Conservation (phyloP, 2,888 invertebrate species). For the Polydrusus pterygomalis region DNA sequence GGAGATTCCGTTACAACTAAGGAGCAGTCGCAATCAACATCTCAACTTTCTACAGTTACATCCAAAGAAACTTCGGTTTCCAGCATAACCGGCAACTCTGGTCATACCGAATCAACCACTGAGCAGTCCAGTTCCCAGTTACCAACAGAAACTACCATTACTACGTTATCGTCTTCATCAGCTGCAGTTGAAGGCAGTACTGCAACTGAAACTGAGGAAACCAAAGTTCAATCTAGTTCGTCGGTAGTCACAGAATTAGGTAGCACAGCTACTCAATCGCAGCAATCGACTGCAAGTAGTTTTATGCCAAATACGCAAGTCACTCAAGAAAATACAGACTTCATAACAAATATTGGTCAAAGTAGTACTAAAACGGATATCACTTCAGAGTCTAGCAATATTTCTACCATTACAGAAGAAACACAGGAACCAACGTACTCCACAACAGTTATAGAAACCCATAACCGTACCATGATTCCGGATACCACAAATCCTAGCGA, state of each 20-base stretch:
- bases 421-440: not conserved
- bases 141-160: not conserved
- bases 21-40: not conserved
- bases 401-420: slow-evolving; percentile 11
- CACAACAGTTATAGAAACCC: slow-evolving; percentile 17
- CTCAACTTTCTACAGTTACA: not conserved
- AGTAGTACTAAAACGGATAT: too few relatives aligned
- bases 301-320: not conserved
- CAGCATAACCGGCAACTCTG: not conserved
- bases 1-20: not conserved
- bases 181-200: slow-evolving; percentile 2
- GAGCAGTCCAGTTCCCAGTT: not conserved
- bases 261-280: too few relatives aligned
- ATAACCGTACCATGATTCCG: not conserved
- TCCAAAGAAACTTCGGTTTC: not conserved
- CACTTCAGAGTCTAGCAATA: not conserved
- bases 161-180: not conserved
- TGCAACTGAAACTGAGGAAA: not conserved
- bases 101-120: not conserved
- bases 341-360: not conserved
- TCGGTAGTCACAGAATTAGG: not conserved
- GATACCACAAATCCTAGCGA: not conserved
- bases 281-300: not conserved
- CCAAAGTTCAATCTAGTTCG: not conserved
- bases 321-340: not conserved